These are phyloP conservation scores for Geococcyx californianus DNA, from an alignment of 2,113 vertebrate species.

Conservation along the genomic window DNA sequence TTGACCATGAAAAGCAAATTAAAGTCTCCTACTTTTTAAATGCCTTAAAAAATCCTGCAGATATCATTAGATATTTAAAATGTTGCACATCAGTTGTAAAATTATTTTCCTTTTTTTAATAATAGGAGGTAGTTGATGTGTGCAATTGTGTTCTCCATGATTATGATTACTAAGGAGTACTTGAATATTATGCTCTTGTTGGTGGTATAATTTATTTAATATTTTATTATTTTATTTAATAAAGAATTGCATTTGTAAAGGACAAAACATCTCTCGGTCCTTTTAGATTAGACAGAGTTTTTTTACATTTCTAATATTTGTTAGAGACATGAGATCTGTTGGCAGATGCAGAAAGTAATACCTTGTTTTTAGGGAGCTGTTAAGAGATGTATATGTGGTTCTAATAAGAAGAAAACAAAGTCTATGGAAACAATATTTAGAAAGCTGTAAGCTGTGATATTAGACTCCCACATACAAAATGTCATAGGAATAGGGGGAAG, in stretches of 20 bases:
- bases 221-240: background rate
- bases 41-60: fast-evolving
- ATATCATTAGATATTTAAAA: background rate
- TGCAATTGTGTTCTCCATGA: background rate
- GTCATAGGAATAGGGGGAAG: fast-evolving
- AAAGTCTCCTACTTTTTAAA: background rate
- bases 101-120: background rate
- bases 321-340: background rate
- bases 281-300: background rate
- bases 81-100: background rate
- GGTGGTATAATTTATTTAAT: background rate
- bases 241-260: background rate
- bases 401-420: background rate
- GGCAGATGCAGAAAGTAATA: background rate
- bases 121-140: background rate
- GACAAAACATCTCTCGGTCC: background rate
- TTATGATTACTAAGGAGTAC: background rate
- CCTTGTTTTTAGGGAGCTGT: background rate
- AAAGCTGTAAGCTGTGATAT: background rate
- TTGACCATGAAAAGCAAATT: background rate
- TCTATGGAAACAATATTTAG: background rate
- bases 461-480: fast-evolving
- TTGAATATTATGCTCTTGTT: background rate
- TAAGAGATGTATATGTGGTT: background rate
- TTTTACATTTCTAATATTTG: background rate